Conservation (phyloP, 2,888 invertebrate genomes). For the Candidula unifasciata region DNA sequence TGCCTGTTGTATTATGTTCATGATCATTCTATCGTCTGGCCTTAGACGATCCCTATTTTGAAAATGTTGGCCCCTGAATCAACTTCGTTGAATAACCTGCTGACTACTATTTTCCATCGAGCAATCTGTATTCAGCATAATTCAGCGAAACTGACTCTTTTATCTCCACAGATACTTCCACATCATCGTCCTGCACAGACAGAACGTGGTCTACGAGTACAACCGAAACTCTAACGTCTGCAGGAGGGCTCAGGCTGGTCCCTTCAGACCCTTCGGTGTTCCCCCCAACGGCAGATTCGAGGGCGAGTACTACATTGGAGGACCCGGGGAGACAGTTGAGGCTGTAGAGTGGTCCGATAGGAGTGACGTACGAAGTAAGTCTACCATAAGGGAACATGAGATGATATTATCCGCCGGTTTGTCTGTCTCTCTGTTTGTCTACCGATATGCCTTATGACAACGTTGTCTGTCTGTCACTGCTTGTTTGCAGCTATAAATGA, state of each 20-base stretch:
- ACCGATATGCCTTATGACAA: no score
- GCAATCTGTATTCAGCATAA: no score
- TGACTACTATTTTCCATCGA: no score
- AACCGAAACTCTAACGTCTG: slow-evolving; percentile 58
- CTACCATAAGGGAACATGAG: not conserved
- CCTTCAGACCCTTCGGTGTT: slow-evolving; percentile 59
- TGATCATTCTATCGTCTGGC: no score
- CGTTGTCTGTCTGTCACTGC: no score
- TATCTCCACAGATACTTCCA: slow-evolving; percentile 56
- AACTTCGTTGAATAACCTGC: no score
- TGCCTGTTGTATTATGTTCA: no score
- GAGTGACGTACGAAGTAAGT: slow-evolving; percentile 51
- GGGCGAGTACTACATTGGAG: slow-evolving; percentile 60
- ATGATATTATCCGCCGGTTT: no score
- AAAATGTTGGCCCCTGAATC: no score
- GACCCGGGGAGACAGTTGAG: slow-evolving; percentile 58
- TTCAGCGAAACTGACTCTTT: not conserved
- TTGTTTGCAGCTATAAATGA: no score
- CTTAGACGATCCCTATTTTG: no score
- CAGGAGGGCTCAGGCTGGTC: slow-evolving; percentile 52
- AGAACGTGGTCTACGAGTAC: slow-evolving; percentile 57
- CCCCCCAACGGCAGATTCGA: slow-evolving; percentile 61
- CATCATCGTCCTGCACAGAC: slow-evolving; percentile 57
- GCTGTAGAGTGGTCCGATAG: slow-evolving; percentile 63
- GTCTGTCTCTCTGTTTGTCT: no score